Percentiles rank a stretch among this genome's conserved stretches.
Conservation (phyloP, 1,140 invertebrate species). For the Drosophila fuyamai region DNA sequence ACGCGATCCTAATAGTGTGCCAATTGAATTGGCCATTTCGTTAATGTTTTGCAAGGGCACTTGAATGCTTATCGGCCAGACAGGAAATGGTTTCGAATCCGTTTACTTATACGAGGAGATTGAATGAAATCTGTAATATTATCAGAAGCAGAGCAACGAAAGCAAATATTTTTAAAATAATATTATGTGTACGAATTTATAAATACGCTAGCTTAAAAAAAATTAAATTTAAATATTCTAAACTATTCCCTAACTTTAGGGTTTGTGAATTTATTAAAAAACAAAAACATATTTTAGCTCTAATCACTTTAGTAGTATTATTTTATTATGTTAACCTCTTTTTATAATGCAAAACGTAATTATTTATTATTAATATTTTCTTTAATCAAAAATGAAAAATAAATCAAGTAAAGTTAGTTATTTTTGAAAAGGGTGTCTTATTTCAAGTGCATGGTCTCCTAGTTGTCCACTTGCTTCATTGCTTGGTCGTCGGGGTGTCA, state of each 20-base stretch:
- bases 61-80: constrained; percentile 24
- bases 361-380: too few species aligned
- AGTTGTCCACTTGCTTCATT: constrained; percentile 11
- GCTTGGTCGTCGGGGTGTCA: constrained; percentile 43
- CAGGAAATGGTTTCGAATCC: constrained; percentile 12
- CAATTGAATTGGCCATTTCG: constrained; percentile 63
- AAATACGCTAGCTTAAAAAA: too few species aligned
- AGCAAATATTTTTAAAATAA: constrained; percentile 5
- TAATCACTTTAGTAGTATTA: too few species aligned
- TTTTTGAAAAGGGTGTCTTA: constrained; percentile 30
- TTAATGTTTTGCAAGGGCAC: constrained; percentile 25
- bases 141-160: constrained; percentile 37
- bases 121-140: constrained; percentile 31
- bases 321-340: too few species aligned
- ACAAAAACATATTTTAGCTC: too few species aligned
- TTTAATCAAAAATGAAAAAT: too few species aligned
- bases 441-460: constrained; percentile 3
- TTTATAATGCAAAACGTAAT: too few species aligned
- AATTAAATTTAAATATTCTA: too few species aligned
- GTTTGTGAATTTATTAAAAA: too few species aligned
- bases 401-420: neutral
- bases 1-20: constrained; percentile 23
- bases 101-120: neutral
- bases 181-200: neutral
- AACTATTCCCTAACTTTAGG: too few species aligned